Evolutionary conservation across 2,113 vertebrate species (phyloP).

Genomic region (Protobothrops flavoviridis): DNA sequence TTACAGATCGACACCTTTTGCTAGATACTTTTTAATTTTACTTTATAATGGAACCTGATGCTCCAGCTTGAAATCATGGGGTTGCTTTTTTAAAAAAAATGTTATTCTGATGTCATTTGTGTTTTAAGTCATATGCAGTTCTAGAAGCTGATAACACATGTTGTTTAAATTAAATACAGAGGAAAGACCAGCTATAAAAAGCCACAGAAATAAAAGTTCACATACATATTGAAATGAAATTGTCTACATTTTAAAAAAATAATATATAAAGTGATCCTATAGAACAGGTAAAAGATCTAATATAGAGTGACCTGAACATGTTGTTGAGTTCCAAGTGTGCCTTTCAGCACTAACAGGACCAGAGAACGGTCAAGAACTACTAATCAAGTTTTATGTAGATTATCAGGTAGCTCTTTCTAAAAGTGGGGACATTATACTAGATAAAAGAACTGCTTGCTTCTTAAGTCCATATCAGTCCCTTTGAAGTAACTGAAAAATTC

Average conservation of each 20-base stretch:
- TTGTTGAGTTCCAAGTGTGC: conserved; percentile 57
- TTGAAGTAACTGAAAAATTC: not conserved
- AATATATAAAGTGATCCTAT: not conserved
- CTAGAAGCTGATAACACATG: not conserved
- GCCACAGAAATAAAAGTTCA: not conserved
- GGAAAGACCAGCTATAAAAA: conserved; percentile 20
- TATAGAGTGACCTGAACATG: conserved; percentile 22
- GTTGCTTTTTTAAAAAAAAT: not conserved
- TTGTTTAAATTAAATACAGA: not conserved
- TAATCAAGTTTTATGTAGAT: not conserved
- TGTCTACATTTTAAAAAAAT: not conserved
- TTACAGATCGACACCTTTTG: not conserved
- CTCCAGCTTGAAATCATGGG: not conserved
- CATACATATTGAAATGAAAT: not conserved
- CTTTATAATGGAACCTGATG: not conserved
- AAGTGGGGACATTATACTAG: not conserved
- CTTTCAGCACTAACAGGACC: conserved; percentile 52
- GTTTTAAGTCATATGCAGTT: not conserved
- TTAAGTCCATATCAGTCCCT: not conserved
- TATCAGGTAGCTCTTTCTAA: fast-evolving
- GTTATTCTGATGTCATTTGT: not conserved
- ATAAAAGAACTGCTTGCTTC: not conserved
- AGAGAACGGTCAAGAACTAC: conserved; percentile 29
- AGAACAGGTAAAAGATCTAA: conserved; percentile 56
- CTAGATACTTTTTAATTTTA: not conserved